Conservation (phyloP, 64 coral and sea anemone species). For the Montipora capricornis region DNA sequence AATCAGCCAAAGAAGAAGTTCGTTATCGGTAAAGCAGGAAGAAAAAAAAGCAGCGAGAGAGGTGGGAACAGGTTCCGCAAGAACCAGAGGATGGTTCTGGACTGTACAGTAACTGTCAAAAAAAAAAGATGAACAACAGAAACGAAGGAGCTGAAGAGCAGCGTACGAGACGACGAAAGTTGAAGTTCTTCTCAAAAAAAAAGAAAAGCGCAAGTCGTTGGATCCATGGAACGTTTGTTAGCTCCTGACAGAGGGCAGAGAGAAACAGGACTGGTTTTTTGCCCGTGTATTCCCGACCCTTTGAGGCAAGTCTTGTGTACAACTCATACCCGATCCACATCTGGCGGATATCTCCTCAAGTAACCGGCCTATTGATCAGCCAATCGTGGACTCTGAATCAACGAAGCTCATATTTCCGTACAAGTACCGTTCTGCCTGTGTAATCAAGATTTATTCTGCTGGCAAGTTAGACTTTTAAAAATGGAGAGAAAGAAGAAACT, state of each 20-base stretch:
- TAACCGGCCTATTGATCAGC: constrained; percentile 2
- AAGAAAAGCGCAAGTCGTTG: constrained; percentile 60
- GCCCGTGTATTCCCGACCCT: constrained; percentile 43
- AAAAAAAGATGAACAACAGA: constrained; percentile 24
- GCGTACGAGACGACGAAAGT: neutral
- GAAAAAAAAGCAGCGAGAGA: constrained; percentile 46
- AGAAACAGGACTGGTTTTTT: constrained; percentile 42
- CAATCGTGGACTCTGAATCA: neutral
- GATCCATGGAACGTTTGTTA: constrained; percentile 62
- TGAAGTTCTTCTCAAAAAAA: constrained; percentile 35
- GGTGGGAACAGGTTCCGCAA: constrained; percentile 6
- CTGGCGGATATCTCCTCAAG: neutral
- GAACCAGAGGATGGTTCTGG: constrained; percentile 10
- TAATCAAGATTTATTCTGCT: constrained; percentile 1
- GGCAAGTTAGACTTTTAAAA: neutral
- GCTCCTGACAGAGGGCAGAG: constrained; percentile 44
- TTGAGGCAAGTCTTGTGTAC: constrained; percentile 33
- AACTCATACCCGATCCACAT: constrained; percentile 13
- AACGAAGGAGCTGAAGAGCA: neutral
- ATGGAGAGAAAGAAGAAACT: neutral
- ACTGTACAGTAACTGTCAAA: constrained; percentile 4
- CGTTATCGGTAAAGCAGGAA: constrained; percentile 27
- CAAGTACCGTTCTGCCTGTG: constrained; percentile 40
- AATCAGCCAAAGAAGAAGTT: constrained; percentile 26
- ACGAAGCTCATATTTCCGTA: constrained; percentile 22